Evolutionary conservation across 2,888 invertebrate genomes (phyloP).

Genomic region (Reticulitermes lucifugus): DNA sequence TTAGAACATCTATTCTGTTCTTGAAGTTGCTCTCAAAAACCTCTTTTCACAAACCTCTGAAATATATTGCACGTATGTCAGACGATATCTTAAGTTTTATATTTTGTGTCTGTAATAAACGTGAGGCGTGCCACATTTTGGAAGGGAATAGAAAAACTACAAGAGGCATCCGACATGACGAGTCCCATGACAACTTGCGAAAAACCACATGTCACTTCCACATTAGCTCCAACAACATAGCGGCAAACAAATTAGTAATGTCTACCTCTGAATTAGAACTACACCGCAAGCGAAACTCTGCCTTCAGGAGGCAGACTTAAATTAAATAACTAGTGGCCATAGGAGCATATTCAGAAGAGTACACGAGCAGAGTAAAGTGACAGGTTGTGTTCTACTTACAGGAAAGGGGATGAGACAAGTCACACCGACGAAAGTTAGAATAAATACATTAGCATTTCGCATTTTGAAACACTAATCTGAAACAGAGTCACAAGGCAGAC

Average conservation of each 20-base stretch:
- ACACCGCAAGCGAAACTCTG: background rate
- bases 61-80: background rate
- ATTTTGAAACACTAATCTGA: background rate
- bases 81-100: background rate
- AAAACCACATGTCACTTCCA: slow-evolving; percentile 18
- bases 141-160: background rate
- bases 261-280: background rate
- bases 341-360: background rate
- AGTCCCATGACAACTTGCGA: background rate
- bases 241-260: slow-evolving; percentile 8
- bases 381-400: background rate
- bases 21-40: background rate
- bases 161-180: background rate
- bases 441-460: background rate
- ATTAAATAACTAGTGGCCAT: background rate
- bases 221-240: background rate
- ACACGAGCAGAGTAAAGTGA: background rate
- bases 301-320: background rate
- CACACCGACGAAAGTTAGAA: background rate
- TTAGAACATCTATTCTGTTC: background rate
- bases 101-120: background rate
- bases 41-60: background rate
- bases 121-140: background rate
- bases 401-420: background rate
- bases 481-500: no score